Evolutionary conservation across 2,888 invertebrate genomes (phyloP).

Genomic region (Fragum fragum): DNA sequence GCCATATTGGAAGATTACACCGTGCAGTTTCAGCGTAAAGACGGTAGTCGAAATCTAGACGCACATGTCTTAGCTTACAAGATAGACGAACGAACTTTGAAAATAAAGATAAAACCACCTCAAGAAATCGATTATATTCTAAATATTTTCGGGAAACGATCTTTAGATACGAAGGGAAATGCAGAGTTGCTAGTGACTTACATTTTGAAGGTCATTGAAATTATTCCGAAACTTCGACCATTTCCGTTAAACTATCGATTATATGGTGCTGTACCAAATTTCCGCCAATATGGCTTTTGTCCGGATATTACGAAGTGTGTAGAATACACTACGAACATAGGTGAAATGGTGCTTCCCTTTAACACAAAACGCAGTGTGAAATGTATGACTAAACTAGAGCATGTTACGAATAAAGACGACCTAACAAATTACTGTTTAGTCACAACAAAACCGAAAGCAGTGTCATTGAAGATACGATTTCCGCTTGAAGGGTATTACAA

Average conservation of each 20-base stretch:
- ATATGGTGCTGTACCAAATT: conserved; percentile 66
- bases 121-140: conserved; percentile 63
- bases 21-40: conserved; percentile 58
- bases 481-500: conserved; percentile 69
- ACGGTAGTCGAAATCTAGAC: conserved; percentile 56
- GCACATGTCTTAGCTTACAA: conserved; percentile 54
- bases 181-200: conserved; percentile 64
- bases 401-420: conserved; percentile 56
- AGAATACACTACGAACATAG: conserved; percentile 48
- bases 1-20: conserved; percentile 59
- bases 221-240: conserved; percentile 31
- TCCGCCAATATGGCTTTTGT: conserved; percentile 64
- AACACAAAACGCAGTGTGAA: conserved; percentile 59
- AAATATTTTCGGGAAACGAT: conserved; percentile 63
- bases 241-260: conserved; percentile 66
- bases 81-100: conserved; percentile 49
- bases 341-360: conserved; percentile 63
- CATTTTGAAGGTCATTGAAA: conserved; percentile 62
- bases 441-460: conserved; percentile 57
- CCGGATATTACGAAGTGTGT: conserved; percentile 56
- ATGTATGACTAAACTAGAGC: conserved; percentile 66
- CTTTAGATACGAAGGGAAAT: conserved; percentile 54
- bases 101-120: conserved; percentile 60
- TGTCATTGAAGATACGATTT: conserved; percentile 64
- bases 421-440: conserved; percentile 58